phyloP scores from a whole-genome alignment of 2,113 vertebrate species.

The Anguilla japonica region DNA sequence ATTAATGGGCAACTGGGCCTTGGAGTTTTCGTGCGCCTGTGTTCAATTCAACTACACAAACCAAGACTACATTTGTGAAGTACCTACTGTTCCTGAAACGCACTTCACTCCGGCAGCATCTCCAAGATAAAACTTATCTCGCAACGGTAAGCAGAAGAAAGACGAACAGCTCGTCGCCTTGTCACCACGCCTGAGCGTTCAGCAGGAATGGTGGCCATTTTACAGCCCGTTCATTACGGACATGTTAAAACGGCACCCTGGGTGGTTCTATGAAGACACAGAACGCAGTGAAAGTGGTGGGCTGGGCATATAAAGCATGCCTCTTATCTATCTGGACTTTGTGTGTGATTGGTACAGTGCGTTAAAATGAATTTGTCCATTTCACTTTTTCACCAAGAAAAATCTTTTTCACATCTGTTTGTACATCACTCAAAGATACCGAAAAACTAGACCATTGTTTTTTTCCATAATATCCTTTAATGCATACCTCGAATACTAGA shows the following conservation, averaged over 20 bases:
- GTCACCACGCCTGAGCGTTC: background rate
- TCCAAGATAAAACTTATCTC: background rate
- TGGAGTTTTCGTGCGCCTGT: background rate
- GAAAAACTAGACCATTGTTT: no score
- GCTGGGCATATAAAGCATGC: background rate
- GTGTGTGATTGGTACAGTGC: no score
- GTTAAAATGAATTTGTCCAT: no score
- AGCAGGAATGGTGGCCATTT: background rate
- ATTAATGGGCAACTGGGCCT: background rate
- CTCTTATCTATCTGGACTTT: no score
- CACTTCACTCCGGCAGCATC: background rate
- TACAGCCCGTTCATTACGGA: background rate
- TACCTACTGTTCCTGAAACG: background rate
- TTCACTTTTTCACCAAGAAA: no score
- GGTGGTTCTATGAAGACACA: background rate
- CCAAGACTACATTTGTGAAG: background rate
- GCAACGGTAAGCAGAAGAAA: background rate
- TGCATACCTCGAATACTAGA: no score
- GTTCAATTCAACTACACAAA: background rate
- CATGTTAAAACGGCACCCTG: background rate
- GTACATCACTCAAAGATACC: no score
- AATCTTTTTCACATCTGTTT: no score
- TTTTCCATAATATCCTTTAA: no score
- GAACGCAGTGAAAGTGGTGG: background rate
- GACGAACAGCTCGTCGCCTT: background rate